Base-by-base conservation (phyloP, 2,888 invertebrate genomes). In the Acanthosoma haemorrhoidale region DNA sequence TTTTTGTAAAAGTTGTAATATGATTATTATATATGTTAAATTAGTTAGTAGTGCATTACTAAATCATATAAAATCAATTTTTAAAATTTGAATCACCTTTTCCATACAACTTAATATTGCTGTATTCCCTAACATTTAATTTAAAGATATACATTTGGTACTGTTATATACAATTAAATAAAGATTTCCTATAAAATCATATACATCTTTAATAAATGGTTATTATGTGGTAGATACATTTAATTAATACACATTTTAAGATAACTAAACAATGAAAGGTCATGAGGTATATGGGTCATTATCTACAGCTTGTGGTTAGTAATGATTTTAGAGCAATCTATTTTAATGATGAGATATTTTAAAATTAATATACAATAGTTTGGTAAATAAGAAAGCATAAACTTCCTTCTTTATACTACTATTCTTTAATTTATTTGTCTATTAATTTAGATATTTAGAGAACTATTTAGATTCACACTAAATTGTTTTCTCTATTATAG, bases 121-220 rank as follows among this genome's bases (percentile, higher is more conserved):
- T 51, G 51, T 51, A 51, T n/a, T 51, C 51, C n/a, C 21, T 25
- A 51, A 51, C 5, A 51, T 51, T 51, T 25, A 51, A 25, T 25
- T 2, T 51, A 51, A 51, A 51, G 51, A 51, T 51, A 25, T 51
- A 51, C 51, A 51, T 51, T 25, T 51, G 51, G 51, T 51, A 51
- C n/a, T 51, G 25, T 25, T 51, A 51, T 51, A 25, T 51, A 51
- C 51, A 51, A 51, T 51, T 51, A 51, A 51, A 51, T 51, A 21
- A 43, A 51, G n/a, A n/a, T 51, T 51, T 25, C 25, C 25, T 51
- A 51, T 25, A 43, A 51, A 51, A 51, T 51, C 51, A 51, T 51
- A 51, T 51, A 51, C 51, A 51, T 51, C 25, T 21, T 51, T 51
- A 51, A 51, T 51, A 51, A 51, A 51, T 25, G 51, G 51, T 51